These are phyloP conservation scores for Caenorhabditis plicata DNA, from an alignment of 2,888 invertebrate species.

Conservation along the genomic window DNA sequence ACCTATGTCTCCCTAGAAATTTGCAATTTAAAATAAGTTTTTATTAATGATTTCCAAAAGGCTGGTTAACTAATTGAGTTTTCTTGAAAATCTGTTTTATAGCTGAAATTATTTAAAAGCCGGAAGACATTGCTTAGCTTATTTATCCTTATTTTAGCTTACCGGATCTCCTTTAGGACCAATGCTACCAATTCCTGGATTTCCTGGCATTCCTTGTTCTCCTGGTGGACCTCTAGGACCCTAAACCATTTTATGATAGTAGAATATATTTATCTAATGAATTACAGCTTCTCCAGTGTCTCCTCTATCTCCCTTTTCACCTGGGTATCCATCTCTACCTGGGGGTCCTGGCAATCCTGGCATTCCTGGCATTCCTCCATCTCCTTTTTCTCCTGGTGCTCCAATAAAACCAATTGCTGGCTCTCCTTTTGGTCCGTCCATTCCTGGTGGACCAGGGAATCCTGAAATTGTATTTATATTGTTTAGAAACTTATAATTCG, in stretches of 20 bases:
- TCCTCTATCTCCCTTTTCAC: constrained; percentile 66
- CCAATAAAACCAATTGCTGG: constrained; percentile 65
- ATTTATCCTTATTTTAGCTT: constrained; percentile 42
- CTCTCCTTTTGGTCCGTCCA: constrained; percentile 63
- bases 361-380: constrained; percentile 74
- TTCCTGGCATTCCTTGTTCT: constrained; percentile 66
- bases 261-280: background rate
- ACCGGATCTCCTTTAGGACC: constrained; percentile 67
- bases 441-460: constrained; percentile 69
- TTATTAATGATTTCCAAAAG: background rate
- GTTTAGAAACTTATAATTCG: too few relatives aligned
- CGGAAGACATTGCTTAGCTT: background rate
- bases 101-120: background rate
- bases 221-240: constrained; percentile 66
- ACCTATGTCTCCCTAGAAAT: constrained; percentile 64
- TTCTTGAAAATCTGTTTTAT: too few relatives aligned
- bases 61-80: too few relatives aligned
- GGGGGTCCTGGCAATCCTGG: constrained; percentile 66
- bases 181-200: constrained; percentile 65
- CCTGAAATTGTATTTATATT: constrained; percentile 70
- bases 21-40: constrained; percentile 18
- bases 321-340: constrained; percentile 66
- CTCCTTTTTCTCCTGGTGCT: constrained; percentile 70
- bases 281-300: constrained; percentile 59
- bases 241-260: constrained; percentile 34